Conservation (phyloP, 2,797 vertebrate species). For the Sardinella longiceps region DNA sequence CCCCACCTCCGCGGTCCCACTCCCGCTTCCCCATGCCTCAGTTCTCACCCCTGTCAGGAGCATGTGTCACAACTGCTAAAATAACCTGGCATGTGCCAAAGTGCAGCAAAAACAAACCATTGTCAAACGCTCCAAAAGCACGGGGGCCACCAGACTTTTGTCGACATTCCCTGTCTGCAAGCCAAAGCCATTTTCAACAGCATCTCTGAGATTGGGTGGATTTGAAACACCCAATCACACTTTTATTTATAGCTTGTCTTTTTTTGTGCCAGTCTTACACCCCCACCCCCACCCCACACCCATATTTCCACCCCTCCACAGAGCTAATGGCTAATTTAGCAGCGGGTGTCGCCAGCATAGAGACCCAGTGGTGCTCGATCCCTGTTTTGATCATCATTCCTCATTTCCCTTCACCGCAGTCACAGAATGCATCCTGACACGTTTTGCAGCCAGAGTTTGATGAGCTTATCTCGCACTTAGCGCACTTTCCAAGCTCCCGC, state of each 20-base stretch:
- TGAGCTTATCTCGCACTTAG: constrained; percentile 60
- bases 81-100: constrained; percentile 67
- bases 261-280: neutral
- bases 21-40: constrained; percentile 28
- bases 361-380: constrained; percentile 35
- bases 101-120: constrained; percentile 55
- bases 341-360: constrained; percentile 6
- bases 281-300: constrained; percentile 38
- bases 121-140: constrained; percentile 29
- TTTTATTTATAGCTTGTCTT: constrained; percentile 62
- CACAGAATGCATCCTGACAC: constrained; percentile 47
- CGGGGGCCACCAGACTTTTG: neutral
- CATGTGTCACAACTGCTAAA: constrained; percentile 71
- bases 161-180: neutral
- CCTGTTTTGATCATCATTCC: constrained; percentile 56
- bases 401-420: constrained; percentile 46
- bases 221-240: constrained; percentile 54
- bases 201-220: constrained; percentile 27
- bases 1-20: constrained; percentile 35
- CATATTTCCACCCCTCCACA: constrained; percentile 20
- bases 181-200: constrained; percentile 27
- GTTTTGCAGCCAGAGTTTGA: constrained; percentile 52
- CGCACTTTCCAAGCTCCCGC: constrained; percentile 42
- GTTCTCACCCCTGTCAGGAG: constrained; percentile 54
- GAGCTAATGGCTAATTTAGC: constrained; percentile 53